Base-by-base conservation (phyloP, 2,113 vertebrate genomes). In the Tyrannus savana region DNA sequence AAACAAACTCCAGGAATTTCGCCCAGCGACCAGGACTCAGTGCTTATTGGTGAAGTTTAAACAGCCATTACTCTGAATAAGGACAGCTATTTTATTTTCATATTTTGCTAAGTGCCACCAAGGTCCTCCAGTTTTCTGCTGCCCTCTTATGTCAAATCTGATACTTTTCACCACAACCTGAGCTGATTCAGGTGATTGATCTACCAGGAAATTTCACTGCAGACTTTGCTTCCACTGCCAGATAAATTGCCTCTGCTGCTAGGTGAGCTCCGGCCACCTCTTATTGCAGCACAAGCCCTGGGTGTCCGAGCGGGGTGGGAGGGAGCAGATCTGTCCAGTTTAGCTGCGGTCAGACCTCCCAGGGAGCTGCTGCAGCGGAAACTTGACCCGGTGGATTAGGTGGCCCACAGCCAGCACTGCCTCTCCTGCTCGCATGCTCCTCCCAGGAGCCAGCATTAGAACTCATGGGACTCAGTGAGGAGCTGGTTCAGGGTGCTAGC, bases 391-490 rank as follows among this genome's bases (percentile, higher is more conserved):
- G 5, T 16, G 10, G 47, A 7, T 52, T 42, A 60, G 50, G 44
- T 49, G 42, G 31, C 49, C 35, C 14, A 24, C 35, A 31, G 69
- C 22, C 64, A 41, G 69, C 1, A 6, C 24, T 21, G 49, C 46
- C 33, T 58, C 23, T 60, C 12, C 75, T 71, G 30, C 79, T 69
- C 12, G 3, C 41, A 18, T 42, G 0, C 27, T 39, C 6, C 42
- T 80, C 27, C 42, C 23, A 0, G 3, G 5, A 55, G 13, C 49
- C 47, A 41, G 75, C 1, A 1, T 14, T 3, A 10, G 35, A 75
- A 19, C 21, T 31, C 47, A 0, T 2, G 35, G 71, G n/a, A 14
- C 58, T 10, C 27, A 30, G 18, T 5, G 37, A 76, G 28, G 18
- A 84, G 42, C 25, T 60, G 39, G 8, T 49, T 55, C 71, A 49